phyloP scores from a whole-genome alignment of 1,140 invertebrate species.

The Oedothorax gibbosus region DNA sequence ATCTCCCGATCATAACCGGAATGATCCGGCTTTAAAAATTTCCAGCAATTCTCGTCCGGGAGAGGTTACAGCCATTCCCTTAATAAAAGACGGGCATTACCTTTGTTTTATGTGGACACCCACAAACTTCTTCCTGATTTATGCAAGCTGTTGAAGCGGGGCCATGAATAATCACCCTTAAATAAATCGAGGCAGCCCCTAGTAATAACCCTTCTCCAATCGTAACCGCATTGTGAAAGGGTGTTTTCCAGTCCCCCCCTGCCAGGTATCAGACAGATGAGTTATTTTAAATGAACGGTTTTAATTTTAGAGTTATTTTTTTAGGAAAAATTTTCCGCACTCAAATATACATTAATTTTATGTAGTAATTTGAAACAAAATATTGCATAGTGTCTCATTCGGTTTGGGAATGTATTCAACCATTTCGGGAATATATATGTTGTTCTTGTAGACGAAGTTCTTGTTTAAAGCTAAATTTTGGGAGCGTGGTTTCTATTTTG shows the following conservation, averaged over 20 bases:
- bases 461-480: too few relatives aligned
- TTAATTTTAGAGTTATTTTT: too few relatives aligned
- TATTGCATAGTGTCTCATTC: too few relatives aligned
- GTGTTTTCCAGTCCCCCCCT: not conserved
- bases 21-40: constrained; percentile 52
- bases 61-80: constrained; percentile 48
- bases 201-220: constrained; percentile 40
- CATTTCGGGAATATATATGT: too few relatives aligned
- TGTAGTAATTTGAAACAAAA: too few relatives aligned
- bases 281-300: too few relatives aligned
- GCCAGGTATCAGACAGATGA: too few relatives aligned
- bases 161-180: constrained; percentile 55
- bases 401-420: too few relatives aligned
- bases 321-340: too few relatives aligned
- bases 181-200: constrained; percentile 19
- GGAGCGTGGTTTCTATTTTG: too few relatives aligned
- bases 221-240: constrained; percentile 15
- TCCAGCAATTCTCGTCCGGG: constrained; percentile 2
- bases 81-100: constrained; percentile 56
- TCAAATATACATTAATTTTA: too few relatives aligned
- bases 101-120: constrained; percentile 44
- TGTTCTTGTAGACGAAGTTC: too few relatives aligned
- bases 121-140: constrained; percentile 56
- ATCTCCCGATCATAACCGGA: constrained; percentile 12
- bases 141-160: constrained; percentile 57